These are phyloP conservation scores for Drosophila melanogaster DNA, from an alignment of 1,140 invertebrate species.

Conservation along the genomic window DNA sequence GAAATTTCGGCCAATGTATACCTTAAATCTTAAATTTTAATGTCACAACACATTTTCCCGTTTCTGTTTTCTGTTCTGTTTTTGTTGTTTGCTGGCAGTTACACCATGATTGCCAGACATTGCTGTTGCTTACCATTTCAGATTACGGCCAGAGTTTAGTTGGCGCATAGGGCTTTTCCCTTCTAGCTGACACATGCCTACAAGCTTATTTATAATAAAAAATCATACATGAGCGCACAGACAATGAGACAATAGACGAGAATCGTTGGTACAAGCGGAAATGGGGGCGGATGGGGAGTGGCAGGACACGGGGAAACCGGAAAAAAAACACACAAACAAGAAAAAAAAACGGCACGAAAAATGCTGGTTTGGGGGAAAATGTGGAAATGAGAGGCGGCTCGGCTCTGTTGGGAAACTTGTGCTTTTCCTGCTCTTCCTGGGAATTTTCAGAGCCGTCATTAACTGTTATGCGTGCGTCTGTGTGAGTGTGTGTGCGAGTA, in stretches of 20 bases:
- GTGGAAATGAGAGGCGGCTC: slow-evolving; percentile 36
- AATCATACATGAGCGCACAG: slow-evolving; percentile 79
- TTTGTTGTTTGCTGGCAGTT: slow-evolving; percentile 36
- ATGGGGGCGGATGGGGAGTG: neutral
- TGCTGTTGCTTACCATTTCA: slow-evolving; percentile 63
- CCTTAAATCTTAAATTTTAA: slow-evolving; percentile 69
- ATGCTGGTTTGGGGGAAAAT: slow-evolving; percentile 36
- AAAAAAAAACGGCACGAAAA: slow-evolving; percentile 38
- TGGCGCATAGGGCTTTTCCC: slow-evolving; percentile 54
- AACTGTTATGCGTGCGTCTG: slow-evolving; percentile 44
- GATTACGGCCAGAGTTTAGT: slow-evolving; percentile 77
- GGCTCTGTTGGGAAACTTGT: slow-evolving; percentile 38
- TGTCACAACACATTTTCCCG: slow-evolving; percentile 39
- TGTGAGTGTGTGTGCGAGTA: neutral
- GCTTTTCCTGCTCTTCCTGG: slow-evolving; percentile 32
- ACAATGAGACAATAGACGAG: slow-evolving; percentile 76
- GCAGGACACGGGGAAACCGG: slow-evolving; percentile 2
- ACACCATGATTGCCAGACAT: slow-evolving; percentile 56
- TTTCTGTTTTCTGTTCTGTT: slow-evolving; percentile 39
- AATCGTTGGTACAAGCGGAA: slow-evolving; percentile 35
- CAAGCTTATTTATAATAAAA: slow-evolving; percentile 82
- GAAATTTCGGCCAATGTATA: slow-evolving; percentile 44
- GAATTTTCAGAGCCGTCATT: slow-evolving; percentile 68
- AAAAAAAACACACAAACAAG: slow-evolving; percentile 42
- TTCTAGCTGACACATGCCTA: slow-evolving; percentile 69